Conservation (phyloP, 2,113 vertebrate genomes). For the Ciconia maguari region DNA sequence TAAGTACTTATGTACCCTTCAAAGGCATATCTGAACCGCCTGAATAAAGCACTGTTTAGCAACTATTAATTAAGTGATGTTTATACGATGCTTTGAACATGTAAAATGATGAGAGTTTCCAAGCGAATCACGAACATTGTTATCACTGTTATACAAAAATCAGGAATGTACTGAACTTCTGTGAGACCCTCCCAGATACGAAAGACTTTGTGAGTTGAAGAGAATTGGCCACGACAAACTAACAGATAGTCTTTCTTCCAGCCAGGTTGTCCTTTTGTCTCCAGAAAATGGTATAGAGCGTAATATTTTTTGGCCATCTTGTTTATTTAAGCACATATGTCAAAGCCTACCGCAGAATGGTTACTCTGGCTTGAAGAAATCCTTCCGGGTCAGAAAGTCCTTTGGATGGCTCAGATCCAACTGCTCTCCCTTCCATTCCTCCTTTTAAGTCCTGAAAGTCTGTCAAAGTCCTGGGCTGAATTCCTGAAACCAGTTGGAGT, state of each 20-base stretch:
- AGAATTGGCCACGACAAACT: slow-evolving; percentile 13
- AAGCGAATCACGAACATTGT: background rate
- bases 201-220: background rate
- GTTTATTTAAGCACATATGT: slow-evolving; percentile 46
- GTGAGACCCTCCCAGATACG: slow-evolving; percentile 21
- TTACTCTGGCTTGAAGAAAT: slow-evolving; percentile 46
- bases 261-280: slow-evolving; percentile 25
- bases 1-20: slow-evolving; percentile 3
- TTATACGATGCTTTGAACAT: slow-evolving; percentile 37
- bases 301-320: background rate
- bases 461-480: slow-evolving; percentile 55
- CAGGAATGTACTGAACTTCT: slow-evolving; percentile 13
- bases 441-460: slow-evolving; percentile 46
- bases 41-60: slow-evolving; percentile 21
- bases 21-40: background rate
- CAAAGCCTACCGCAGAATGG: background rate
- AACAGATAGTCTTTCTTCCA: slow-evolving; percentile 50
- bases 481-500: slow-evolving; percentile 68
- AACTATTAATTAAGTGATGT: slow-evolving; percentile 31
- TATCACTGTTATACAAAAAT: background rate
- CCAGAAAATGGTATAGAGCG: slow-evolving; percentile 25
- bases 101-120: background rate
- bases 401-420: slow-evolving; percentile 40
- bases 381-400: slow-evolving; percentile 57
- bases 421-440: slow-evolving; percentile 27